These are phyloP conservation scores for Meriones unguiculatus DNA, from an alignment of 2,113 vertebrate species.

Conservation along the genomic window DNA sequence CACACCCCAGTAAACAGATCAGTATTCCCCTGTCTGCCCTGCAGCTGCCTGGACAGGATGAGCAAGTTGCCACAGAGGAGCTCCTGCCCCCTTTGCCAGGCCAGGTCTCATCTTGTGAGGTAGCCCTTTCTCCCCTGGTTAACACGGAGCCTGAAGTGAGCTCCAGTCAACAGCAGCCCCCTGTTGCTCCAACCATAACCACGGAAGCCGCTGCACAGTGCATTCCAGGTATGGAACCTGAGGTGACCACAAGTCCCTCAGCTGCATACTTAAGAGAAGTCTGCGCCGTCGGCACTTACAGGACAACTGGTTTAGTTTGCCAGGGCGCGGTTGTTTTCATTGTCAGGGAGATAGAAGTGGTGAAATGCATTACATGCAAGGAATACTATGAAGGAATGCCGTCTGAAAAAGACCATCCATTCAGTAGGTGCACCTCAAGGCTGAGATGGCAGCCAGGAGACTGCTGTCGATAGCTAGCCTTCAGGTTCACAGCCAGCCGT, in stretches of 20 bases:
- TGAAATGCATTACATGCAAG: not conserved
- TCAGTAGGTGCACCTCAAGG: not conserved
- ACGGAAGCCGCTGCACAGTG: conserved; percentile 86
- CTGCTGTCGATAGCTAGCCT: conserved; percentile 4
- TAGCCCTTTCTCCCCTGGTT: conserved; percentile 84
- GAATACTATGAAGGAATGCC: not conserved
- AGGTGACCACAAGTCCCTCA: conserved; percentile 61
- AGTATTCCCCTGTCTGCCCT: conserved; percentile 89
- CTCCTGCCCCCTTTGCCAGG: conserved; percentile 81
- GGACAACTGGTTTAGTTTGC: conserved; percentile 11
- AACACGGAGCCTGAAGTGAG: conserved; percentile 91
- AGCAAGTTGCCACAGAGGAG: conserved; percentile 86
- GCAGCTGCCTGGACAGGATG: conserved; percentile 90
- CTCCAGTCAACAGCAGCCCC: conserved; percentile 89
- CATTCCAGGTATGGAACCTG: conserved; percentile 88
- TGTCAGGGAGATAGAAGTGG: conserved; percentile 43
- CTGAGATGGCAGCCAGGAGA: not conserved
- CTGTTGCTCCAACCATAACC: conserved; percentile 60
- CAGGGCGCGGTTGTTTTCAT: conserved; percentile 18
- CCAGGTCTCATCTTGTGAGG: conserved; percentile 82
- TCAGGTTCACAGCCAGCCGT: conserved; percentile 26
- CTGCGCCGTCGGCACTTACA: conserved; percentile 50
- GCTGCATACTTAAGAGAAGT: not conserved
- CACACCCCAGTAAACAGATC: conserved; percentile 87
- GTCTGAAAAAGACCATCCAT: not conserved